Evolutionary conservation across 2,113 vertebrate species (phyloP), one percentile per base, ranked within the genome.

Genomic region (Chunga burmeisteri): DNA sequence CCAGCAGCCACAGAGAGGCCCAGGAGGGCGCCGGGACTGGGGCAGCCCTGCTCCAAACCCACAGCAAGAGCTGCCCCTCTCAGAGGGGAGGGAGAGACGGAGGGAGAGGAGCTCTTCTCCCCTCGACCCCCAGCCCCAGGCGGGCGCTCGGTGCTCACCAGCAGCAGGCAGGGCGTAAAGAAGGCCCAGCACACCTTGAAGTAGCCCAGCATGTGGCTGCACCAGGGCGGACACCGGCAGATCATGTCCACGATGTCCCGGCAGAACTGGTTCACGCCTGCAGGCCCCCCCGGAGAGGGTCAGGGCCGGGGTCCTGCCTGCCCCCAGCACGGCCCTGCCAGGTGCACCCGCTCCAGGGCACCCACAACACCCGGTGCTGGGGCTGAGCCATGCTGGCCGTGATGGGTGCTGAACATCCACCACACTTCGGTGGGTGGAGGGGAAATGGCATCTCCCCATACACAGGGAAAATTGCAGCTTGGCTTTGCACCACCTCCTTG

Each of bases 101-200:
- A 20, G 23, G 15, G 42, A 36, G 27, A 32, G 23, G 26, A 59
- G 61, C 27, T n/a, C 61, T 10, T 26, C 26, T 5, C 34, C 71
- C 36, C 34, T 25, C 1, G 2, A 16, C 40, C 40, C 7, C 16
- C 38, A 14, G n/a, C 52, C 34, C 44, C 32, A 3, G 34, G 52
- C 12, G 26, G n/a, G 36, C 6, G 49, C 52, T 44, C 2, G 3
- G 36, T 23, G 97, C 99, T 98, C 96, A 99, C 99, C 62, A 98
- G 98, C 84, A 99, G 99, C 86, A 99, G 99, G 49, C 98, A 96
- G 0, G 99, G 99, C 2, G 99, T 99, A 92, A 99, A 93, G 86
- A 99, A 99, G 95, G 98, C 98, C 99, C 99, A 99, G 98, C 99
- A 99, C 83, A 99, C 97, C 97, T 98, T 99, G 98, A 99, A 99